Evolutionary conservation across 2,888 invertebrate genomes (phyloP), one percentile per base, ranked within the genome.

Genomic region (Polydrusus cervinus): DNA sequence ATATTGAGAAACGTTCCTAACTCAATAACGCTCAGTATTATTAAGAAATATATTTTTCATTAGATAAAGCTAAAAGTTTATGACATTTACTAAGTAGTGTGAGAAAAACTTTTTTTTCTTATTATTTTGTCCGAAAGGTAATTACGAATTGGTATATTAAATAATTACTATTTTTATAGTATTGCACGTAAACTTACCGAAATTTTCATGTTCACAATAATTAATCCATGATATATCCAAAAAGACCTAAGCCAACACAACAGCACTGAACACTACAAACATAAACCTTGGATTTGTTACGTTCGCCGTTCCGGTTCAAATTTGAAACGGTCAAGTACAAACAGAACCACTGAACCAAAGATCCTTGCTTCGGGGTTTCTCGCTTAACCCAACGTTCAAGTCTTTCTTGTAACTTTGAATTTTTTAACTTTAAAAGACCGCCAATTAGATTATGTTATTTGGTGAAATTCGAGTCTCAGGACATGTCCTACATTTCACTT

Each of bases 291-390:
- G 72, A 67, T 73, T 38, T 40, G 18, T 69, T 69, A 68, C 68
- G 14, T 66, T 67, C 60, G 55, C 18, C 49, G 74, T 74, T 74
- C 74, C 74, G 68, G 61, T 68, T 68, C 25, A 65, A 66, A 73
- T 68, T 64, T 61, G 64, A 65, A 76, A 76, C 76, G 76, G 73
- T 76, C 76, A 76, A 76, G 76, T 69, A 76, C 73, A 72, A 70
- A 70, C 61, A 57, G 53, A 76, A 76, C 43, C 76, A 73, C 76
- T 73, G 76, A 76, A 73, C 76, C 76, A 76, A 65, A 73, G 65
- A 72, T 73, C 76, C 76, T 73, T 69, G 62, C 30, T 47, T 45
- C 64, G 30, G 47, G 67, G 51, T 57, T 66, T 61, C 67, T 67
- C n/a, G 47, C 49, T 18, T 43, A 47, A 16, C 38, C 18, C 14